phyloP scores from a whole-genome alignment of 2,888 invertebrate species.

The Amblyjoppa proteus region DNA sequence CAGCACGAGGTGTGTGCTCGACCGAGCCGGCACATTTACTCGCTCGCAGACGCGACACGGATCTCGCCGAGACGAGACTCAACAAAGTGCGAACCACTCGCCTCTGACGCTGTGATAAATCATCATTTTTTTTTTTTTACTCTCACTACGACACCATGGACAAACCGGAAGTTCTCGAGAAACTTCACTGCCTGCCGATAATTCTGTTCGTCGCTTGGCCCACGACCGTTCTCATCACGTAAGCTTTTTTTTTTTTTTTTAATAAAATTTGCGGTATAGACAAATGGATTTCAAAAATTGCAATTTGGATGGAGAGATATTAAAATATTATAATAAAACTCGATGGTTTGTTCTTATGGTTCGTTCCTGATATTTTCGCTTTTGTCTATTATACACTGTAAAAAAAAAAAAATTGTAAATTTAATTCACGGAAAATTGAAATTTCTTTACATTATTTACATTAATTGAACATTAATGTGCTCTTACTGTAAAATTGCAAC shows the following conservation, averaged over 20 bases:
- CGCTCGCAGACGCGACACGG: constrained; percentile 43
- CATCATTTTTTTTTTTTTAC: not conserved
- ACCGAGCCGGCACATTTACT: constrained; percentile 7
- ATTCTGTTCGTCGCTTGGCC: constrained; percentile 77
- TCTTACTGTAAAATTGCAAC: no score
- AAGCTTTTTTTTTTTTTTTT: constrained; percentile 66
- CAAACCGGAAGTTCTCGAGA: constrained; percentile 72
- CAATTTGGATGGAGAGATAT: no score
- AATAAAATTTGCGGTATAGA: not conserved
- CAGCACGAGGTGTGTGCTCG: constrained; percentile 12
- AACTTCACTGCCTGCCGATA: constrained; percentile 79
- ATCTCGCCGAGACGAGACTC: constrained; percentile 45
- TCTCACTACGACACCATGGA: constrained; percentile 72
- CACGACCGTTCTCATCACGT: constrained; percentile 77
- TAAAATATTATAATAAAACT: no score
- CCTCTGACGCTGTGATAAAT: not conserved
- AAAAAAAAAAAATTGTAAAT: no score
- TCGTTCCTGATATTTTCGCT: no score
- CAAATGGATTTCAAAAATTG: not conserved
- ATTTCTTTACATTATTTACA: no score
- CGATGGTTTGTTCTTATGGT: no score
- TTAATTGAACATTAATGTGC: no score
- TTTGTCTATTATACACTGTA: no score
- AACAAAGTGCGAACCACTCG: not conserved
- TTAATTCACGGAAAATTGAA: no score